Conservation (phyloP, 2,797 vertebrate genomes). For the Lacerta agilis region DNA sequence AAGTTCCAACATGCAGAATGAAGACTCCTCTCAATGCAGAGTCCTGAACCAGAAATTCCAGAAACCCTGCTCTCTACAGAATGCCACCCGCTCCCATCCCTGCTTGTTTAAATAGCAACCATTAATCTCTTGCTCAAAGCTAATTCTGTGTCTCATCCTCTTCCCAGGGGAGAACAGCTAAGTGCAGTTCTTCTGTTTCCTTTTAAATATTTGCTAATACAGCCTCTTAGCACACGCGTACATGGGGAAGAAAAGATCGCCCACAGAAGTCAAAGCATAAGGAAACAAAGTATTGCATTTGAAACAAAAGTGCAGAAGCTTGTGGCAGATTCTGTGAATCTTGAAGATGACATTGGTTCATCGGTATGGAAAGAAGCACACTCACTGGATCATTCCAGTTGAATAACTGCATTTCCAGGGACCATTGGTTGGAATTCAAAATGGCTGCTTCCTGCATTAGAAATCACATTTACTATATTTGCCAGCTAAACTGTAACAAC, state of each 20-base stretch:
- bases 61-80: background rate
- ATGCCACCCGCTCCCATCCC: background rate
- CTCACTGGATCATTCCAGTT: background rate
- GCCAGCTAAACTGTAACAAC: background rate
- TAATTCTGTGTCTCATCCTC: background rate
- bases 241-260: background rate
- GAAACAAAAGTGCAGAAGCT: background rate
- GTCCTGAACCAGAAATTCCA: background rate
- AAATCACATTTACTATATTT: background rate
- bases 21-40: background rate
- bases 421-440: background rate
- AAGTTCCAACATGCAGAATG: background rate
- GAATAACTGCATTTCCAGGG: background rate
- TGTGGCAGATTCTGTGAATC: background rate
- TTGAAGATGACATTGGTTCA: background rate
- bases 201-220: constrained; percentile 28
- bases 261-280: background rate
- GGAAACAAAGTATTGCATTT: background rate
- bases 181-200: constrained; percentile 7
- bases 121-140: constrained; percentile 5
- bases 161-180: background rate
- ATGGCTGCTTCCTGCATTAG: background rate
- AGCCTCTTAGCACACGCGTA: background rate
- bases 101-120: background rate
- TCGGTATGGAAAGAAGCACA: background rate